These are phyloP conservation scores for Drosophila chauvacae DNA, from an alignment of 1,140 invertebrate genomes.

Conservation along the genomic window DNA sequence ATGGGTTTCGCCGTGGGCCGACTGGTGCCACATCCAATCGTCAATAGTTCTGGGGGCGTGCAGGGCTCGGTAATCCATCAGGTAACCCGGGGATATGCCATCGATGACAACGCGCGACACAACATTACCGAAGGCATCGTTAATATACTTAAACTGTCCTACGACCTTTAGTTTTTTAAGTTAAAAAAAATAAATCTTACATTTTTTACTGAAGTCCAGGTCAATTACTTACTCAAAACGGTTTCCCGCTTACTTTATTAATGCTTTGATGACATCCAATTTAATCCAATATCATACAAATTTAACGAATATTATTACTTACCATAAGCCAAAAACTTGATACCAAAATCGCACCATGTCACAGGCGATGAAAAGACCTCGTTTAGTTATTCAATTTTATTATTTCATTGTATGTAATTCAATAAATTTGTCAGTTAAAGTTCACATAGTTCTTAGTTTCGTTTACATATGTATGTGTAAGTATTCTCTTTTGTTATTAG, in stretches of 20 bases:
- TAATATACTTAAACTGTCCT: too few relatives aligned
- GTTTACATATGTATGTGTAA: slow-evolving; percentile 63
- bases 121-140: slow-evolving; percentile 1
- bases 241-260: too few relatives aligned
- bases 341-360: not conserved
- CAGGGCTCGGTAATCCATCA: slow-evolving; percentile 9
- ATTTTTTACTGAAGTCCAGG: too few relatives aligned
- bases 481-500: slow-evolving; percentile 60
- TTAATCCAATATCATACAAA: too few relatives aligned
- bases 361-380: slow-evolving; percentile 18
- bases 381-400: slow-evolving; percentile 68
- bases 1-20: slow-evolving; percentile 9
- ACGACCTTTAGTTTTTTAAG: too few relatives aligned
- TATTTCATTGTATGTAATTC: slow-evolving; percentile 78
- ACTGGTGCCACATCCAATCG: not conserved
- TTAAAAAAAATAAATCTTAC: too few relatives aligned
- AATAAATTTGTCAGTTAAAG: slow-evolving; percentile 80
- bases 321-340: not conserved
- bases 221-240: too few relatives aligned
- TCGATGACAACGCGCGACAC: not conserved
- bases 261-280: too few relatives aligned
- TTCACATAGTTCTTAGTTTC: slow-evolving; percentile 75
- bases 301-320: not conserved
- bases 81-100: slow-evolving; percentile 10
- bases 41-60: not conserved